Percentiles rank a stretch among this genome's conserved stretches.
Conservation (phyloP, 2,113 vertebrate species). For the Aldabrachelys gigantea region DNA sequence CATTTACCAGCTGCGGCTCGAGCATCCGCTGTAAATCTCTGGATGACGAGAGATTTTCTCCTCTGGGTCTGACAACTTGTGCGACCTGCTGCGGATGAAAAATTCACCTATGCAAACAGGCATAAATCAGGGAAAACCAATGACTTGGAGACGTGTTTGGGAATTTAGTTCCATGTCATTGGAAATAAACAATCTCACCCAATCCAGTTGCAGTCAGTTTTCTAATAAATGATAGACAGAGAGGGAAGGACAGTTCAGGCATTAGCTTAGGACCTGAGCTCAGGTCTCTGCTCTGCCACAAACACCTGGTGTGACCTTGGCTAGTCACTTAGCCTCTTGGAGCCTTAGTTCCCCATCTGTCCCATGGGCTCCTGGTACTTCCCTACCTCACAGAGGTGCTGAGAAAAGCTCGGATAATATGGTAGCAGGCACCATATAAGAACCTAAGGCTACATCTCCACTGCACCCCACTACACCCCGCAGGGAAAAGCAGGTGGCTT, state of each 20-base stretch:
- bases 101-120: no score
- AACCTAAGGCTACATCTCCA: background rate
- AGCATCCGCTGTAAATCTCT: background rate
- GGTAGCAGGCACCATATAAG: no score
- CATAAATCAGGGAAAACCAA: no score
- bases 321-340: background rate
- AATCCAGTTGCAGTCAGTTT: background rate
- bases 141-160: background rate
- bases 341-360: background rate
- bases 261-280: background rate
- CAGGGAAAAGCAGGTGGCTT: background rate
- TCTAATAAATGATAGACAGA: background rate
- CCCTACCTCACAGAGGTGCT: background rate
- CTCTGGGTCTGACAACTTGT: background rate
- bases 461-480: background rate
- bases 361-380: background rate
- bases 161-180: background rate
- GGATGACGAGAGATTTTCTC: background rate
- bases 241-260: no score
- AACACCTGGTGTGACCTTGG: background rate
- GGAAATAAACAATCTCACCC: background rate
- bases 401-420: background rate
- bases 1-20: background rate
- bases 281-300: background rate
- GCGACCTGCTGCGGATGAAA: background rate